phyloP scores from a whole-genome alignment of 2,797 vertebrate species.

The Podarcis siculus region DNA sequence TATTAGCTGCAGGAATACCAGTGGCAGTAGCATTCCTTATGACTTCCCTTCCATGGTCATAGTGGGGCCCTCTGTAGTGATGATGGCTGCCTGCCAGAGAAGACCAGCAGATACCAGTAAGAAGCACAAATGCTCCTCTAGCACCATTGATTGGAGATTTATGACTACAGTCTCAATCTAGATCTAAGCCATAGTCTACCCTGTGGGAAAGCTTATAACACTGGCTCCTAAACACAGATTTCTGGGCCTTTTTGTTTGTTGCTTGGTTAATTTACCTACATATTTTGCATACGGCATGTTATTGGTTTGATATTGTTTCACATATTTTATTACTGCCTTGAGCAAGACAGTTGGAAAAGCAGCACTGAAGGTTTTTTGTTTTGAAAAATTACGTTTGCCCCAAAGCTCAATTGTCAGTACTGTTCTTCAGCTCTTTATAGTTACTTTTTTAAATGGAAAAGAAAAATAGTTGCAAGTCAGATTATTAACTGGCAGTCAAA shows the following conservation, averaged over 20 bases:
- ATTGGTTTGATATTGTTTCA: neutral
- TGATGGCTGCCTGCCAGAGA: too few relatives aligned
- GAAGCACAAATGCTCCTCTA: too few relatives aligned
- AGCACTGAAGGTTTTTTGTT: neutral
- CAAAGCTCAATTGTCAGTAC: conserved; percentile 12
- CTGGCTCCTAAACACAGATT: neutral
- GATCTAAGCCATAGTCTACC: neutral
- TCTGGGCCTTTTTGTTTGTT: neutral
- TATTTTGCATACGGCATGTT: neutral
- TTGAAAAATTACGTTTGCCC: neutral
- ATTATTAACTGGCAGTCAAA: conserved; percentile 55
- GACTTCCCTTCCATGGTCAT: too few relatives aligned
- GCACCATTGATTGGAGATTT: too few relatives aligned
- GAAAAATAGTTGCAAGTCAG: conserved; percentile 46
- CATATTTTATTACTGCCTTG: neutral
- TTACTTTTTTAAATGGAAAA: conserved; percentile 30
- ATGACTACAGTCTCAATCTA: too few relatives aligned
- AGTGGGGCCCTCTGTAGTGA: too few relatives aligned
- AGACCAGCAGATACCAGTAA: too few relatives aligned
- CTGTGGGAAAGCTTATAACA: neutral
- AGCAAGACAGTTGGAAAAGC: neutral
- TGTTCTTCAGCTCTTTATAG: rapidly evolving
- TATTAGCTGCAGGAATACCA: too few relatives aligned
- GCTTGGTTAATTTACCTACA: neutral
- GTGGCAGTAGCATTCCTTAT: too few relatives aligned